phyloP scores from a whole-genome alignment of 1,140 invertebrate genomes.

The Archegozetes longisetosus region DNA sequence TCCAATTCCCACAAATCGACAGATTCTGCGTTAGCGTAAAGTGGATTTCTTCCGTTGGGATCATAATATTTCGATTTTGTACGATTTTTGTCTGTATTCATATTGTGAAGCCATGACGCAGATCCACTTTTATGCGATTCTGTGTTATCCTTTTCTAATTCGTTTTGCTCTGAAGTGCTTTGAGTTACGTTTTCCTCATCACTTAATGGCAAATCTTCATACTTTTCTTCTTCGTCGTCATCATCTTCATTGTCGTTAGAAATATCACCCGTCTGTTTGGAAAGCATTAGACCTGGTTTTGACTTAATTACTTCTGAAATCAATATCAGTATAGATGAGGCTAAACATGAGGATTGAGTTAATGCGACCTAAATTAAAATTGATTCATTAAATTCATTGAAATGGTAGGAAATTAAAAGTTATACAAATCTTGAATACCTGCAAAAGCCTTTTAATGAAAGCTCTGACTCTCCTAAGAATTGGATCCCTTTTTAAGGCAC shows the following conservation, averaged over 20 bases:
- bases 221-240: conserved; percentile 28
- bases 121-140: conserved; percentile 10
- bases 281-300: conserved; percentile 21
- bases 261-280: conserved; percentile 24
- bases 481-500: conserved; percentile 61
- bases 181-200: conserved; percentile 25
- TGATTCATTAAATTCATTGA: no score
- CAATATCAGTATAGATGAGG: conserved; percentile 57
- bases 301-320: conserved; percentile 48
- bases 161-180: conserved; percentile 7
- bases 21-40: conserved; percentile 53
- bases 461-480: conserved; percentile 51
- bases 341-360: conserved; percentile 40
- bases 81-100: conserved; percentile 14
- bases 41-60: conserved; percentile 59
- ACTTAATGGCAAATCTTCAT: conserved; percentile 22
- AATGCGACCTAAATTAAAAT: conserved; percentile 22
- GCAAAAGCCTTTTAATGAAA: conserved; percentile 77
- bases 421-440: conserved; percentile 38
- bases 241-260: conserved; percentile 23
- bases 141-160: conserved; percentile 12
- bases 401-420: no score
- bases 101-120: conserved; percentile 11
- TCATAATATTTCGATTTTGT: conserved; percentile 39
- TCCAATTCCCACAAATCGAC: conserved; percentile 53